Base-by-base conservation (phyloP, 2,888 invertebrate genomes). In the Calephelis perditalis region DNA sequence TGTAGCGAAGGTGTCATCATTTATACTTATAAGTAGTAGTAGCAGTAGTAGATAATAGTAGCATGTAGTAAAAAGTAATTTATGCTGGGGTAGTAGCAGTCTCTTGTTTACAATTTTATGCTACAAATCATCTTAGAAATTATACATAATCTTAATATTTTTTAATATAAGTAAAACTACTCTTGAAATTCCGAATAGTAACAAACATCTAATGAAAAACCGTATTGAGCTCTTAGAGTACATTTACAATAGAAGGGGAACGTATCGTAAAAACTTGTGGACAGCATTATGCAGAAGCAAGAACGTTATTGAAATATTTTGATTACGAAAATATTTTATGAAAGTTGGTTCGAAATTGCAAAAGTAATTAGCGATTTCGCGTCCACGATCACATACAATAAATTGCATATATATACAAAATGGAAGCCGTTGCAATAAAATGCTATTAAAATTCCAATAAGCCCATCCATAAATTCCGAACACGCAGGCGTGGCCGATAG, bases 401-500 rank as follows among this genome's bases (percentile, higher is more conserved):
- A 55, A 56, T 52, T 66, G 64, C 56, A 67, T 65, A 68, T 67
- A 66, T 67, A 68, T 26, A 26, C 66, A 68, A 56, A 60, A 56
- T 71, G 68, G 69, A 69, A 67, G 67, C 67, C 66, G 68, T 71
- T 70, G 66, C 71, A 71, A 72, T 70, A 70, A 72, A 72, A 79
- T 74, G 72, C 74, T 75, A 82, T 78, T 78, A 73, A 76, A 73
- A 70, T 75, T 70, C 67, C 73, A 65, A 68, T 71, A 74, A 74
- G 76, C 71, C 68, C 73, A 67, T 69, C 77, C 75, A 83, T 82
- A 81, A 81, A 84, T 84, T 78, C 74, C 73, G 69, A 71, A 71
- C 74, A 74, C 68, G 73, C 71, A 76, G 81, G 81, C 84, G 82
- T 80, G 73, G 71, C 81, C 86, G 76, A 80, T 83, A 82, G 83